A percentile compares a stretch with the other conserved stretches of the same genome.
These are phyloP conservation scores for Drosophila nr. perissopoda DNA, from an alignment of 2,888 invertebrate genomes.

Conservation along the genomic window DNA sequence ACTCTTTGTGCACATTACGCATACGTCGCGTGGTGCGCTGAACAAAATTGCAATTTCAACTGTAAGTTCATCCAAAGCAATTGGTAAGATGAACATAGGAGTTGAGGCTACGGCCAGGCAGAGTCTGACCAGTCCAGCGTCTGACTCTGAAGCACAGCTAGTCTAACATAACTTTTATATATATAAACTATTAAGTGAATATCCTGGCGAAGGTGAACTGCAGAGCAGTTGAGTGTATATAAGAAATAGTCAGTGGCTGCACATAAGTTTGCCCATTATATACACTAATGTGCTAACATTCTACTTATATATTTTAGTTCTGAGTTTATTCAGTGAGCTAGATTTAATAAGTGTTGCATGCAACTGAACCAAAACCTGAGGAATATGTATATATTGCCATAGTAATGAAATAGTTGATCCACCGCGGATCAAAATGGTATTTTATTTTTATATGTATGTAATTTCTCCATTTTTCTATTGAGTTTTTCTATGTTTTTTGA, in stretches of 20 bases:
- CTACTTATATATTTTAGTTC: background rate
- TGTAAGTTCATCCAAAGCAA: constrained; percentile 42
- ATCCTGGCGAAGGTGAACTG: too few species aligned
- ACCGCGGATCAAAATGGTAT: background rate
- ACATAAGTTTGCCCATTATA: constrained; percentile 10
- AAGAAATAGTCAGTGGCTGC: constrained; percentile 5
- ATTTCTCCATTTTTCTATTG: background rate
- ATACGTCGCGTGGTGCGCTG: constrained; percentile 56
- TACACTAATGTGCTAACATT: constrained; percentile 8
- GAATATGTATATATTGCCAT: background rate
- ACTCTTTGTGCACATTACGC: constrained; percentile 49
- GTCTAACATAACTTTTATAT: constrained; percentile 4
- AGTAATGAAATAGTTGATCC: background rate
- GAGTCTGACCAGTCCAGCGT: constrained; percentile 4
- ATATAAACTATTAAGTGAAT: constrained; percentile 10
- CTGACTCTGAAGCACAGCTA: constrained; percentile 5
- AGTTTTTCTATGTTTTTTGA: background rate
- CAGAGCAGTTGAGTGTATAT: constrained; percentile 1
- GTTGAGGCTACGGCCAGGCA: constrained; percentile 3
- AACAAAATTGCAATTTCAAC: constrained; percentile 53
- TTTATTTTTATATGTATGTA: background rate
- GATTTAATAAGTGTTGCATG: background rate
- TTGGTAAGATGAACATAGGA: constrained; percentile 29
- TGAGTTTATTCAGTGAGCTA: background rate
- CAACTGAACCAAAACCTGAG: background rate